Percentiles rank a stretch among this genome's conserved stretches.
Evolutionary conservation across 2,113 vertebrate genomes (phyloP).

Genomic region (Cyphomyrus plagiostoma): DNA sequence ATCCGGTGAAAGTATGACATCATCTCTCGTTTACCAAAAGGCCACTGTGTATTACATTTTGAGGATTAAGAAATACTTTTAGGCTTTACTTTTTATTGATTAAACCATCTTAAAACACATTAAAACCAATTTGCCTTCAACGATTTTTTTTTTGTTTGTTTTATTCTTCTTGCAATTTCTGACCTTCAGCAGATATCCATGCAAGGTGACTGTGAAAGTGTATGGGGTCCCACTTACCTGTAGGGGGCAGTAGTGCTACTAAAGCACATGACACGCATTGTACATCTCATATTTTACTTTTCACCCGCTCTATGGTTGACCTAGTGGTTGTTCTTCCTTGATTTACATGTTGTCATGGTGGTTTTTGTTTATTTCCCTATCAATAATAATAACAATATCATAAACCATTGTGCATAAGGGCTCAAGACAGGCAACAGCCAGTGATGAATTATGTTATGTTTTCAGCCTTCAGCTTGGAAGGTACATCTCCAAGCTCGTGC

Average conservation of each 20-base stretch:
- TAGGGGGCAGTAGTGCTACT: background rate
- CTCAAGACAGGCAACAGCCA: background rate
- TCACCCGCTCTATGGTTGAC: background rate
- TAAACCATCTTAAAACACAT: background rate
- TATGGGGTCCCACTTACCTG: background rate
- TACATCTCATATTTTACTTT: background rate
- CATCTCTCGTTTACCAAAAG: background rate
- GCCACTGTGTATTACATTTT: background rate
- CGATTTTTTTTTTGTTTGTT: background rate
- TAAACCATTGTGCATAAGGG: background rate
- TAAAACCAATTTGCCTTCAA: background rate
- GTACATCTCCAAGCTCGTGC: background rate
- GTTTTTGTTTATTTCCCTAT: slow-evolving; percentile 10
- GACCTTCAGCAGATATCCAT: background rate
- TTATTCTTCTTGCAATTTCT: background rate
- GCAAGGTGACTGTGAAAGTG: background rate
- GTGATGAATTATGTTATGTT: background rate
- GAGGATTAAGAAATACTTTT: slow-evolving; percentile 4
- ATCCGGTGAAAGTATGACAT: background rate
- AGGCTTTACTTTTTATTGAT: background rate
- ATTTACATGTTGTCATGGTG: background rate
- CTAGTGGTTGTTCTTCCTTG: background rate
- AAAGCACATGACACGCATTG: background rate
- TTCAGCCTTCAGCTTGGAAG: background rate
- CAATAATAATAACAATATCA: background rate